phyloP scores from a whole-genome alignment of 1,140 invertebrate species.

The Conopomorpha cramerella region DNA sequence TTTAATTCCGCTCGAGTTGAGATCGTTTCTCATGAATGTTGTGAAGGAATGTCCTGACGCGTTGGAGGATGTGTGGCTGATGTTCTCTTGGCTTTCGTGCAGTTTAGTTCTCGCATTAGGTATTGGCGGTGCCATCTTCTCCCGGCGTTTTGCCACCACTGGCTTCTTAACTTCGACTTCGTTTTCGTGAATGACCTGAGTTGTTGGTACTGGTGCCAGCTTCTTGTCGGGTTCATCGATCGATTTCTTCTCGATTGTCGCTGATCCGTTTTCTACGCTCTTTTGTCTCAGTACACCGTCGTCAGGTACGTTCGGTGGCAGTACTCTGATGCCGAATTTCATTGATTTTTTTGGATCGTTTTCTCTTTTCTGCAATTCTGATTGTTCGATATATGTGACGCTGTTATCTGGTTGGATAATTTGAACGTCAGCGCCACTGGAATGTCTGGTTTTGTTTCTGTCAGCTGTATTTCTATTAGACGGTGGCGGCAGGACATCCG shows the following conservation, averaged over 20 bases:
- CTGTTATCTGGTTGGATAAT: constrained; percentile 54
- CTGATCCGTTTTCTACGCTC: constrained; percentile 49
- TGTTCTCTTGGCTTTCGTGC: constrained; percentile 23
- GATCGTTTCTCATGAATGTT: constrained; percentile 37
- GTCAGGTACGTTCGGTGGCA: constrained; percentile 61
- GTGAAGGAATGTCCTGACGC: constrained; percentile 22
- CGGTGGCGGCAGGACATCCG: constrained; percentile 36
- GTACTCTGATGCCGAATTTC: constrained; percentile 74
- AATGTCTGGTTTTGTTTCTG: constrained; percentile 39
- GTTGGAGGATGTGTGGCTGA: constrained; percentile 25
- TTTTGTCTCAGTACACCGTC: constrained; percentile 52
- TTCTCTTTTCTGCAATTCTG: constrained; percentile 47
- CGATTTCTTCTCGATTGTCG: constrained; percentile 50
- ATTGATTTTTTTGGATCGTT: constrained; percentile 57
- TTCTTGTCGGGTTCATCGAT: constrained; percentile 49
- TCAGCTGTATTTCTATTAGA: constrained; percentile 34
- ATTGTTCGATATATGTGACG: constrained; percentile 38
- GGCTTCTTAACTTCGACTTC: constrained; percentile 50
- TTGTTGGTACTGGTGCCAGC: constrained; percentile 19
- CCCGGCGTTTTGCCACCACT: constrained; percentile 52
- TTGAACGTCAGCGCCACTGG: constrained; percentile 38
- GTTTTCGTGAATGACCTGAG: constrained; percentile 40
- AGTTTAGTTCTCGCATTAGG: constrained; percentile 46
- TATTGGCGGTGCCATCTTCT: constrained; percentile 52
- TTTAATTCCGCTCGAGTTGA: constrained; percentile 63